Evolutionary conservation across 1,140 invertebrate species (phyloP).

Genomic region (Hormaphis cornu): DNA sequence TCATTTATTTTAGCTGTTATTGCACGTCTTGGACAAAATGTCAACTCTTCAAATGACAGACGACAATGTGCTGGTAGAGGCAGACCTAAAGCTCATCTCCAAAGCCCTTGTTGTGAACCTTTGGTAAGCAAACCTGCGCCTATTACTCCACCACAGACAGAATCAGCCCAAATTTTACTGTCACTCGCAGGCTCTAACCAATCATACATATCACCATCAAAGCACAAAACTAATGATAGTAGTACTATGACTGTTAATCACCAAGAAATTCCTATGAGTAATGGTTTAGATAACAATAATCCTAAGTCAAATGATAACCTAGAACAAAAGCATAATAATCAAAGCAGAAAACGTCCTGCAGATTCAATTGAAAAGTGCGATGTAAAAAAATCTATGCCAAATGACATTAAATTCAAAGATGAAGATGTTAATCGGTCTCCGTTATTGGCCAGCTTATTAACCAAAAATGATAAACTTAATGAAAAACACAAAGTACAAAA

Average conservation of each 20-base stretch:
- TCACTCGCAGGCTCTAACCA: slow-evolving; percentile 37
- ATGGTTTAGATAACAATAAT: slow-evolving; percentile 12
- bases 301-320: slow-evolving; percentile 1
- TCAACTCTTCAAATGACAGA: slow-evolving; percentile 11
- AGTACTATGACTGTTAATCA: not conserved
- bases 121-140: slow-evolving; percentile 15
- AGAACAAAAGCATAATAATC: slow-evolving; percentile 10
- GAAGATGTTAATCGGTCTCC: slow-evolving; percentile 34
- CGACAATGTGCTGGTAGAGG: slow-evolving; percentile 20
- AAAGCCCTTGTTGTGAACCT: slow-evolving; percentile 27
- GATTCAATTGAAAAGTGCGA: not conserved
- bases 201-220: slow-evolving; percentile 32
- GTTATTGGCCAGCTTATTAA: slow-evolving; percentile 36
- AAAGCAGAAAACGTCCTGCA: slow-evolving; percentile 10
- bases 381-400: slow-evolving; percentile 16
- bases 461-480: slow-evolving; percentile 36
- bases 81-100: slow-evolving; percentile 28
- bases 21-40: slow-evolving; percentile 24
- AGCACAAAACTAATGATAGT: slow-evolving; percentile 19
- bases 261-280: slow-evolving; percentile 10
- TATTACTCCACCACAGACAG: slow-evolving; percentile 36
- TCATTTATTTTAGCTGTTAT: slow-evolving; percentile 17
- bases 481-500: slow-evolving; percentile 30
- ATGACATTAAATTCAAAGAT: not conserved
- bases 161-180: slow-evolving; percentile 40